Evolutionary conservation across 2,888 invertebrate genomes (phyloP), one percentile per base, ranked within the genome.

Genomic region (Amblyjoppa proteus): DNA sequence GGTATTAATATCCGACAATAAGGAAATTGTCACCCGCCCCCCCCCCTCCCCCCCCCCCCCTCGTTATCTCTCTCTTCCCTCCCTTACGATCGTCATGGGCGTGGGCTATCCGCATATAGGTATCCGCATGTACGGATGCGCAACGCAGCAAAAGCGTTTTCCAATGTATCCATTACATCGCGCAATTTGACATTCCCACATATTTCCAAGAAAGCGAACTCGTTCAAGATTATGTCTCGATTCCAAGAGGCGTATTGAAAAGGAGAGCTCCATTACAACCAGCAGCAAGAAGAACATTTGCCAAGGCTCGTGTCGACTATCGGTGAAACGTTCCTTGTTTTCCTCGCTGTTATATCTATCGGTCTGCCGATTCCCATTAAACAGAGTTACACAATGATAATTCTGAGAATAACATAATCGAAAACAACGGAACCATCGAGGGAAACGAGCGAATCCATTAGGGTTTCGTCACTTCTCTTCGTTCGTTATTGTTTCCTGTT

Each of bases 1-100:
- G 45, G 79, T 75, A 77, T 83, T 85, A 88, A 88, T 88, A 88
- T 87, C 87, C 83, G 79, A 87, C 87, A 88, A 88, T 87, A 88
- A 86, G 88, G 87, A 88, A 88, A 88, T 87, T 86, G 74, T 88
- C 85, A 83, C 85, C 71, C 73, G 51, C 66, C 28, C 25, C 74
- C 75, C 79, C 81, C 85, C 71, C 70, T 51, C 66, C 28, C 25
- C 71, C 75, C 79, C 81, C 51, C 61, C 79, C 53, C 80, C 69
- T 77, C 82, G 41, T 3, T 41, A 41, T 41, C 41, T 41, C 41
- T 61, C 68, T 70, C 4, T 49, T 16, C 45, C 16, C 45, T 49
- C 45, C 1, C 16, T 4, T 2, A 16, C 4, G 45, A 49, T 16
- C 16, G 16, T 49, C 45, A 49, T 16, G 45, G 45, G 45, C 45